Base-by-base conservation (phyloP, 2,113 vertebrate species). In the Scartelaos histophorus region DNA sequence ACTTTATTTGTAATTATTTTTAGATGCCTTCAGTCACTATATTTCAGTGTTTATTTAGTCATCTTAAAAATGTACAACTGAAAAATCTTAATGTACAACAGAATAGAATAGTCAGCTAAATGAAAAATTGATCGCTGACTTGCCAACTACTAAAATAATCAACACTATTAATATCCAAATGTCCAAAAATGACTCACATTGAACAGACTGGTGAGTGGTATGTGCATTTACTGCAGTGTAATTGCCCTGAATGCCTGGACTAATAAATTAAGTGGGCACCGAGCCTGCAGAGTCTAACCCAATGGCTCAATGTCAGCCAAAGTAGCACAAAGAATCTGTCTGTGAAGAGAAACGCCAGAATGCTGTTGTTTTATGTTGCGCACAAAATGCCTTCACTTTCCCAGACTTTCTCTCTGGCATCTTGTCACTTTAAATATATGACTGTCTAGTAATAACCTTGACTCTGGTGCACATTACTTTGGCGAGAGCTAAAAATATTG, bases 231-330 rank as follows among this genome's bases (percentile, higher is more conserved):
- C 74, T 53, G 47, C 34, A 58, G 67, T 62, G 25, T 24, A 11
- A 29, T 25, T 69, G 64, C 62, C 66, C 69, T 61, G 60, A 65
- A 19, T 73, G 72, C 60, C 68, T 62, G 64, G 84, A 77, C 80
- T 88, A 89, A 89, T 91, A 72, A 87, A 93, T 91, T 83, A 88
- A 85, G 68, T 77, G 66, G 84, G 85, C 79, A 46, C 49, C 16
- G 49, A 64, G 78, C 80, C 89, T 85, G 73, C 80, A 16, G 75
- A 46, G 46, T 54, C 75, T 7, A 69, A 53, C 71, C 35, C 68
- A 67, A n/a, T 71, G 21, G 73, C 43, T 82, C 80, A 82, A 78
- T 84, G 80, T 80, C 83, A 87, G 87, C 73, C 81, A 85, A 87
- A 75, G 25, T 12, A 45, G 76, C 69, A 74, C 76, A 73, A 53